phyloP scores from a whole-genome alignment of 2,797 vertebrate species.

The Clarias platycephalus region DNA sequence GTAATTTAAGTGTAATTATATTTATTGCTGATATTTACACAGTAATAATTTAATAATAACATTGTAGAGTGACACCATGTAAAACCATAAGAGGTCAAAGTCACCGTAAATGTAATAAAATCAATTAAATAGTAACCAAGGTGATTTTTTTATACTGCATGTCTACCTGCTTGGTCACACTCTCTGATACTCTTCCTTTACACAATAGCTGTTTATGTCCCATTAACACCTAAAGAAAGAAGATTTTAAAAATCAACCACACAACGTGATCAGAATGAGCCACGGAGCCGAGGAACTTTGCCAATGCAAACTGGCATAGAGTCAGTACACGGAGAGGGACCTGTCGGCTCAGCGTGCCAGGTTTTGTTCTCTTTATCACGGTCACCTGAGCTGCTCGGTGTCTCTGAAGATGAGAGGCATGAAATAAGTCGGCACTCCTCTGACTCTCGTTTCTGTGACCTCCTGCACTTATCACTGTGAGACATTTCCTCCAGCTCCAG shows the following conservation, averaged over 20 bases:
- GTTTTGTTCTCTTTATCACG: conserved; percentile 7
- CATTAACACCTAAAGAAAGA: background rate
- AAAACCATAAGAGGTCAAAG: background rate
- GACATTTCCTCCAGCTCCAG: conserved; percentile 2
- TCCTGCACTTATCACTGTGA: conserved; percentile 4
- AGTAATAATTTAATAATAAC: background rate
- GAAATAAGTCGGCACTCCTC: conserved; percentile 8
- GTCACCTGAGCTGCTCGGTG: conserved; percentile 7
- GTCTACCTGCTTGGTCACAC: background rate
- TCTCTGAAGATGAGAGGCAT: conserved; percentile 25
- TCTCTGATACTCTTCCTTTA: background rate
- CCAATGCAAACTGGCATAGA: background rate
- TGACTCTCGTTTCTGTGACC: background rate
- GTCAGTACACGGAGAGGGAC: background rate
- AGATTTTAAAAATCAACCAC: background rate
- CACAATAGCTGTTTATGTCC: background rate
- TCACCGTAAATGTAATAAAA: background rate
- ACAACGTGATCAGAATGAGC: background rate
- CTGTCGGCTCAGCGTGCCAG: background rate
- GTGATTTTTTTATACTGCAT: background rate
- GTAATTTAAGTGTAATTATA: background rate
- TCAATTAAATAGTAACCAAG: background rate
- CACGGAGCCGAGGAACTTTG: background rate
- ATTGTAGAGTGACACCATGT: background rate
- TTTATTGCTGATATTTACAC: background rate